Base-by-base conservation (phyloP, 2,113 vertebrate species). In the Hippocampus abdominalis region DNA sequence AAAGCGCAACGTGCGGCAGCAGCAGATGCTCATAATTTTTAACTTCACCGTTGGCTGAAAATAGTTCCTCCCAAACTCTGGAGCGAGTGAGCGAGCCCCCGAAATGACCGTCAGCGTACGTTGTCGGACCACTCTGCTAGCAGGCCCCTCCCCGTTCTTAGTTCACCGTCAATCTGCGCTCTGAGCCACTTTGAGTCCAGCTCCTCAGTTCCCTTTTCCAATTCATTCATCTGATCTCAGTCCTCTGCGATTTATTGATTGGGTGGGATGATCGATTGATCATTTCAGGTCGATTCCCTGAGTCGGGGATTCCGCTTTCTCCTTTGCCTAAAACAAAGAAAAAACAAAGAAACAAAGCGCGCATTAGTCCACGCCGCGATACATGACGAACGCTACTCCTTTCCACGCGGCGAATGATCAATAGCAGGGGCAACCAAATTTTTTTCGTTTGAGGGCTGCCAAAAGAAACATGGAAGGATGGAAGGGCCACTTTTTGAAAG, bases 281-380 rank as follows among this genome's bases (percentile, higher is more conserved):
- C 80, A 90, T 81, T 90, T 90, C 74, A 90, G 77, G 76, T 90
- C 87, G 2, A 89, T 74, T 64, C 64, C 82, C 66, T 85, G 74
- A 77, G 68, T 78, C 68, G 76, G 66, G 39, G 80, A 71, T 64
- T 54, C 42, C 51, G 66, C 56, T 73, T 85, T 82, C 29, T 84
- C 89, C 62, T 90, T 90, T 49, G 56, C 77, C 86, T 90, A 54
- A 71, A 82, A 76, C 11, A 48, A 36, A 36, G 32, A 36, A 36
- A 36, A 36, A 36, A 36, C 51, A 74, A 0, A 68, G 0, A 53
- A 16, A 36, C 51, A 57, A 4, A 15, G 4, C 12, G 40, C 3
- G 63, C 21, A 71, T 42, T 0, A 2, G 9, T 53, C 0, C 49
- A n/a, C 1, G 51, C 8, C 27, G 36, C 25, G 8, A 64, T 23